These are phyloP conservation scores for Lophochroa leadbeateri DNA, from an alignment of 2,113 vertebrate species.

Conservation along the genomic window DNA sequence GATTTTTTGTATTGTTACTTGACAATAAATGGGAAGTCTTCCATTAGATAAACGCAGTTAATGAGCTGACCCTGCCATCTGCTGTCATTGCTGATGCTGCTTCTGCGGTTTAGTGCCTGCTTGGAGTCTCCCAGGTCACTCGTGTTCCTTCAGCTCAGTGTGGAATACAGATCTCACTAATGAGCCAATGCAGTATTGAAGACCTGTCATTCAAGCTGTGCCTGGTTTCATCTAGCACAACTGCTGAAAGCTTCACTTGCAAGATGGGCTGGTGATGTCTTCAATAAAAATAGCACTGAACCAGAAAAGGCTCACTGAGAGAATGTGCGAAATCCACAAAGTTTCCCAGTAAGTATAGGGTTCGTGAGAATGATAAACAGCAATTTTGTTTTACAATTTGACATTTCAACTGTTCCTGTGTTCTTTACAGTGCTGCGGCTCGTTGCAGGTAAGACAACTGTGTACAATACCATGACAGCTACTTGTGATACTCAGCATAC, in stretches of 20 bases:
- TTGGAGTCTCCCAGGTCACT: neutral
- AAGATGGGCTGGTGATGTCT: neutral
- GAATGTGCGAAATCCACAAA: neutral
- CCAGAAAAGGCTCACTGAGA: neutral
- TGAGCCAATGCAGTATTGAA: neutral
- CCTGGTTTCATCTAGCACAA: neutral
- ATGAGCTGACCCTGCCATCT: slow-evolving; percentile 73
- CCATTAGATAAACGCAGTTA: slow-evolving; percentile 61
- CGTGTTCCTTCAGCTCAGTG: neutral
- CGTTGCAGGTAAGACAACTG: neutral
- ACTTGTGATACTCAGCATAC: neutral
- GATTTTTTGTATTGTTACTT: slow-evolving; percentile 40
- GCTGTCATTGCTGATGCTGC: slow-evolving; percentile 44
- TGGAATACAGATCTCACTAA: slow-evolving; percentile 23
- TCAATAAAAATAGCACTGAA: neutral
- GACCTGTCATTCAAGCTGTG: neutral
- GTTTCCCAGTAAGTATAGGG: neutral
- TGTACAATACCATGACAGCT: neutral
- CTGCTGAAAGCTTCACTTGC: neutral
- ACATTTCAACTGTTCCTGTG: neutral
- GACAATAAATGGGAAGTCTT: slow-evolving; percentile 60
- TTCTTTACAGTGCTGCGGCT: neutral
- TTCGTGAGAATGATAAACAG: neutral
- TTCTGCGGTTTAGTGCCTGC: neutral
- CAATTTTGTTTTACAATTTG: neutral